These are phyloP conservation scores for Dermatemys mawii DNA, from an alignment of 2,113 vertebrate species.

Conservation along the genomic window DNA sequence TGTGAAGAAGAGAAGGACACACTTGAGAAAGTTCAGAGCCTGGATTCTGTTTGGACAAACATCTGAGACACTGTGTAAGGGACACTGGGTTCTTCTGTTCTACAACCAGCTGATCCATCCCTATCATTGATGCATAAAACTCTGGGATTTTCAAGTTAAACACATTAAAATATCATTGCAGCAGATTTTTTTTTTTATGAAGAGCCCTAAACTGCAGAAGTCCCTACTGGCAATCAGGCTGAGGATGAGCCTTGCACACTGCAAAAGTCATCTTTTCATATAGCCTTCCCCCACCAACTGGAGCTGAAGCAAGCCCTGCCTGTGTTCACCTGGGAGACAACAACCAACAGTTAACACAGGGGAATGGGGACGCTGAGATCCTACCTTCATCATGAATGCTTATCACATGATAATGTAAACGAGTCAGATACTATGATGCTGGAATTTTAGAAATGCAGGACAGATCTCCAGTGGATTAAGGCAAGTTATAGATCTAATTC, in stretches of 20 bases:
- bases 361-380: neutral
- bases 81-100: neutral
- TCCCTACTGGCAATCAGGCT: neutral
- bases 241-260: fast-evolving
- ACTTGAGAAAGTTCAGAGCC: neutral
- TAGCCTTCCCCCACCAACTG: neutral
- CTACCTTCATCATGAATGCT: neutral
- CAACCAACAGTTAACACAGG: neutral
- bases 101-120: neutral
- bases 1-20: neutral
- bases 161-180: fast-evolving
- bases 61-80: neutral
- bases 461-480: neutral
- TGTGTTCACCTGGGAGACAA: neutral
- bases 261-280: neutral
- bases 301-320: neutral
- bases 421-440: neutral
- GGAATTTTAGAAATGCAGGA: neutral
- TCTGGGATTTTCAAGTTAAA: neutral
- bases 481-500: neutral
- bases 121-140: neutral
- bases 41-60: neutral
- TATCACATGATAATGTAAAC: neutral
- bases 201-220: neutral
- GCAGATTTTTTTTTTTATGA: neutral